Conservation (phyloP, 2,113 vertebrate genomes). For the Dipodomys ordii region DNA sequence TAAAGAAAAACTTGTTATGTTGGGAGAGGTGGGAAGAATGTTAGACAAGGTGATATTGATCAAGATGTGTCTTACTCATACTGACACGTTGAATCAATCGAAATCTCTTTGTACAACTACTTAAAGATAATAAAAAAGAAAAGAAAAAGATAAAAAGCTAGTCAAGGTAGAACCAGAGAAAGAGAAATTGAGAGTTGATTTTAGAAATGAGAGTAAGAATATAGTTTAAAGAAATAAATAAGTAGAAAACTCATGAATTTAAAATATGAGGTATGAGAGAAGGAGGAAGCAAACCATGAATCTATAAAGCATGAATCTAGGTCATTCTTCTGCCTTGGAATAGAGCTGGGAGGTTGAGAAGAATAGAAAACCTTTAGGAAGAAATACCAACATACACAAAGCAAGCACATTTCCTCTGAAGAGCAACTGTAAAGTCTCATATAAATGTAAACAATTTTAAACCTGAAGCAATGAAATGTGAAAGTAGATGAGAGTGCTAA, state of each 20-base stretch:
- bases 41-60: too few relatives aligned
- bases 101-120: too few relatives aligned
- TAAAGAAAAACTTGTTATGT: too few relatives aligned
- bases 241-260: neutral
- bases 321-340: neutral
- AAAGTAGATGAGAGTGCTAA: constrained; percentile 2
- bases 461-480: neutral
- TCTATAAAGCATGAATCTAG: neutral
- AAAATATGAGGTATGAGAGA: neutral
- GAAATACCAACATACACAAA: neutral
- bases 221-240: constrained; percentile 41
- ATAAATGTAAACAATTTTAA: neutral
- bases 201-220: neutral
- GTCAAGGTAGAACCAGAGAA: neutral
- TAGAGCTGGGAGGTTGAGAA: neutral
- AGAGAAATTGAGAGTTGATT: neutral
- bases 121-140: too few relatives aligned
- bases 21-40: too few relatives aligned
- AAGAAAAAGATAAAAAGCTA: too few relatives aligned
- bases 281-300: neutral
- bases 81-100: too few relatives aligned
- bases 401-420: neutral
- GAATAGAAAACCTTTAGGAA: neutral
- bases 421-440: neutral
- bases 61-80: too few relatives aligned